A percentile compares a stretch with the other conserved stretches of the same genome.
These are phyloP conservation scores for Schizopygopsis malacanthus DNA, from an alignment of 2,797 vertebrate genomes.

Conservation along the genomic window DNA sequence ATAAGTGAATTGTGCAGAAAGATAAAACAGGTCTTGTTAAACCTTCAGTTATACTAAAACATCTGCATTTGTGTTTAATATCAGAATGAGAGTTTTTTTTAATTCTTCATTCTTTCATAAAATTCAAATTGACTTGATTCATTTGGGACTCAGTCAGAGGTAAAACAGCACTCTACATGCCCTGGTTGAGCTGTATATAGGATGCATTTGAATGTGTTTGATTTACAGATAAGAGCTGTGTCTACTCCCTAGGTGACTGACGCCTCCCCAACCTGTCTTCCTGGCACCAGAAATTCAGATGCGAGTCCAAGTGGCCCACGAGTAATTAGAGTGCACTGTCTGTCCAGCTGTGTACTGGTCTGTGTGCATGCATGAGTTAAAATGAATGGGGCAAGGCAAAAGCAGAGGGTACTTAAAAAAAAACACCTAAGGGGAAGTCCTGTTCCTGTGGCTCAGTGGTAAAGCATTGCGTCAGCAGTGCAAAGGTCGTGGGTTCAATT, in stretches of 20 bases:
- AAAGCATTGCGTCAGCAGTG: too few species aligned
- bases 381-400: not conserved
- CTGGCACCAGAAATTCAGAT: slow-evolving; percentile 30
- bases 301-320: not conserved
- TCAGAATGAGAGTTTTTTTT: not conserved
- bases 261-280: slow-evolving; percentile 25
- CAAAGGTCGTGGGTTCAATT: too few species aligned
- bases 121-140: slow-evolving; percentile 13
- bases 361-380: slow-evolving; percentile 8
- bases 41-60: not conserved
- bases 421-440: not conserved
- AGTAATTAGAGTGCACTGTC: slow-evolving; percentile 38
- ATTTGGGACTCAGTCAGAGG: slow-evolving; percentile 28
- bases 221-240: slow-evolving; percentile 52
- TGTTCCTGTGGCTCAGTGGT: too few species aligned
- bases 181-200: slow-evolving; percentile 57
- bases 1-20: not conserved
- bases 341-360: slow-evolving; percentile 24
- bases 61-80: not conserved
- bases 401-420: not conserved
- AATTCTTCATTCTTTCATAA: slow-evolving; percentile 19
- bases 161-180: slow-evolving; percentile 24
- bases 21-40: not conserved
- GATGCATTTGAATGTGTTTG: slow-evolving; percentile 52
- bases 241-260: slow-evolving; percentile 49